phyloP scores from a whole-genome alignment of 2,888 invertebrate species.

The Cheilosia scutellata region DNA sequence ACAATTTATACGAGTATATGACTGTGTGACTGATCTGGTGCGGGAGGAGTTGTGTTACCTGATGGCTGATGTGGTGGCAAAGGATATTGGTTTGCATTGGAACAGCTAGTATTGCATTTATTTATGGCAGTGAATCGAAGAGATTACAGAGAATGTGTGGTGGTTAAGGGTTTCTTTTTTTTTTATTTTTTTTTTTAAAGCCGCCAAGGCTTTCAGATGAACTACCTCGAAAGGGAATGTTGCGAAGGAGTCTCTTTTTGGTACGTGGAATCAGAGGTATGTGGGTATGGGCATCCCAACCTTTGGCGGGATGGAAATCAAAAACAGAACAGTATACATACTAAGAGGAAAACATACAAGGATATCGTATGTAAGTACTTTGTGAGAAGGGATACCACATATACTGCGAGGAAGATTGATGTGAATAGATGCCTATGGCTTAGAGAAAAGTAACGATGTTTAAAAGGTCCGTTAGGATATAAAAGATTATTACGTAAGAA shows the following conservation, averaged over 20 bases:
- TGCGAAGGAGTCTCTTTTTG: slow-evolving; percentile 33
- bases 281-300: too few relatives aligned
- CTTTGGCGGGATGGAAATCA: slow-evolving; percentile 19
- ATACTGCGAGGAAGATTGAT: slow-evolving; percentile 53
- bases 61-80: slow-evolving; percentile 23
- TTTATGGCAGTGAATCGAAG: slow-evolving; percentile 70
- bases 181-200: slow-evolving; percentile 67
- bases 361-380: neutral
- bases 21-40: slow-evolving; percentile 50
- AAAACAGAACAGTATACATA: slow-evolving; percentile 5
- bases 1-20: slow-evolving; percentile 41
- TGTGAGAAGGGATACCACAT: slow-evolving; percentile 22
- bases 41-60: slow-evolving; percentile 47
- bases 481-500: slow-evolving; percentile 49
- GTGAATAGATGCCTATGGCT: slow-evolving; percentile 40
- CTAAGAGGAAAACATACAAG: neutral
- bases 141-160: slow-evolving; percentile 53
- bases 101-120: slow-evolving; percentile 67
- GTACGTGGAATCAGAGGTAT: neutral
- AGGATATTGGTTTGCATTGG: slow-evolving; percentile 37
- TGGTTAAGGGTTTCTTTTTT: slow-evolving; percentile 12
- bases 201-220: slow-evolving; percentile 68
- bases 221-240: slow-evolving; percentile 59
- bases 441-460: slow-evolving; percentile 46
- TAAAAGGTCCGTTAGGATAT: slow-evolving; percentile 45